Percentiles rank a stretch among this genome's conserved stretches.
Evolutionary conservation across 2,888 invertebrate species (phyloP).

Genomic region (Germaria angustata): DNA sequence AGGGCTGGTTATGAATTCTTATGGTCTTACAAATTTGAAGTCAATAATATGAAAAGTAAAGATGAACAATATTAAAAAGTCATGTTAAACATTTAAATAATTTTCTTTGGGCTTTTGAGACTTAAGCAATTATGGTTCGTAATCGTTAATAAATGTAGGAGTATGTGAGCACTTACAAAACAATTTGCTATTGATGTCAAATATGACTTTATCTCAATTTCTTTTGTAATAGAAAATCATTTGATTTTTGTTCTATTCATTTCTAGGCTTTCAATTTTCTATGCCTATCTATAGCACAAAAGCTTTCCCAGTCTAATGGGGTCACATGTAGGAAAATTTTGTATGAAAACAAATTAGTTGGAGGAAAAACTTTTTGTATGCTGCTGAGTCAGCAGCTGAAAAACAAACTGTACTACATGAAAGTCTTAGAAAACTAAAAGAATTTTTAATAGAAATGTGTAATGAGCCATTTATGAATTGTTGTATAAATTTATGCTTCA

Average conservation of each 20-base stretch:
- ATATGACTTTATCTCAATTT: slow-evolving; percentile 58
- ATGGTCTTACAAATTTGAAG: slow-evolving; percentile 23
- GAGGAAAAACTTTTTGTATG: neutral
- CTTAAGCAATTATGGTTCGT: neutral
- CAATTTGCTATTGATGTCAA: slow-evolving; percentile 63
- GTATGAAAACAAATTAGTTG: neutral
- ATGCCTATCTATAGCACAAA: slow-evolving; percentile 4
- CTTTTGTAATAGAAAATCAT: slow-evolving; percentile 39
- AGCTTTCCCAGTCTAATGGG: slow-evolving; percentile 15
- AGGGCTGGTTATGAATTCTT: slow-evolving; percentile 25
- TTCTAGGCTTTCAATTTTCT: slow-evolving; percentile 33
- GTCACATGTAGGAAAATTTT: neutral
- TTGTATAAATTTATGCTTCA: neutral
- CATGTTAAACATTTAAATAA: slow-evolving; percentile 10
- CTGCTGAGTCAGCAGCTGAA: slow-evolving; percentile 5
- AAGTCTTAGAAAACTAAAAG: slow-evolving; percentile 9
- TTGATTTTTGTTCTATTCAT: slow-evolving; percentile 21
- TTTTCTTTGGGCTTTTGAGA: slow-evolving; percentile 25
- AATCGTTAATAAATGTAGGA: neutral
- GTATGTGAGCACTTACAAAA: slow-evolving; percentile 14
- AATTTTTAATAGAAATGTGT: slow-evolving; percentile 24
- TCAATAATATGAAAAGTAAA: neutral
- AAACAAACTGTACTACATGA: neutral
- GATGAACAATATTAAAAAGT: neutral
- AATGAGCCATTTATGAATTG: slow-evolving; percentile 38